These are phyloP conservation scores for Tichodroma muraria DNA, from an alignment of 2,113 vertebrate genomes.

Conservation along the genomic window DNA sequence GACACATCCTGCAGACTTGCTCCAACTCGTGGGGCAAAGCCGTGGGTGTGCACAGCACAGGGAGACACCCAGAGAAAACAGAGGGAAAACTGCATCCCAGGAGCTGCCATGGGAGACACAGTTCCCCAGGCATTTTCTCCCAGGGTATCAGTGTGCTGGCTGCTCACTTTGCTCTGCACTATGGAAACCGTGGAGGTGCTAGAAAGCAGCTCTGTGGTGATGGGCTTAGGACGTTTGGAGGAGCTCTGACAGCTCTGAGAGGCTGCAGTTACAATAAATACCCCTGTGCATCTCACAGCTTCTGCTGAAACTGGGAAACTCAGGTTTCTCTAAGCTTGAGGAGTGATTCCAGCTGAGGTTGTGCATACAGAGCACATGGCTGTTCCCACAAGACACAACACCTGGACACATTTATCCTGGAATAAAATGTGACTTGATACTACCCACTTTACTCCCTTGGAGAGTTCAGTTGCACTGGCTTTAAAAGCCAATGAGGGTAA, in stretches of 20 bases:
- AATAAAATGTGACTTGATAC: background rate
- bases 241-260: background rate
- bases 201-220: background rate
- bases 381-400: background rate
- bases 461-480: background rate
- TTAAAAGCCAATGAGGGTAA: background rate
- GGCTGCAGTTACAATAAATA: background rate
- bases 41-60: background rate
- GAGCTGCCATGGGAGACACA: background rate
- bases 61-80: background rate
- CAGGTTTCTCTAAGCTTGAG: background rate
- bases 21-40: background rate
- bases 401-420: background rate
- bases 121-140: background rate
- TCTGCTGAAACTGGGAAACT: background rate
- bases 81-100: background rate
- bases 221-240: background rate
- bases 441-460: background rate
- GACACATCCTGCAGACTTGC: slow-evolving; percentile 33
- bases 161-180: background rate
- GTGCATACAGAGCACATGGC: background rate
- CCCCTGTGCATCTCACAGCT: background rate
- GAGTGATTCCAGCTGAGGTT: background rate
- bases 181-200: background rate
- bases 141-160: background rate